Base-by-base conservation (phyloP, 2,888 invertebrate species). In the Hemithea aestivaria region DNA sequence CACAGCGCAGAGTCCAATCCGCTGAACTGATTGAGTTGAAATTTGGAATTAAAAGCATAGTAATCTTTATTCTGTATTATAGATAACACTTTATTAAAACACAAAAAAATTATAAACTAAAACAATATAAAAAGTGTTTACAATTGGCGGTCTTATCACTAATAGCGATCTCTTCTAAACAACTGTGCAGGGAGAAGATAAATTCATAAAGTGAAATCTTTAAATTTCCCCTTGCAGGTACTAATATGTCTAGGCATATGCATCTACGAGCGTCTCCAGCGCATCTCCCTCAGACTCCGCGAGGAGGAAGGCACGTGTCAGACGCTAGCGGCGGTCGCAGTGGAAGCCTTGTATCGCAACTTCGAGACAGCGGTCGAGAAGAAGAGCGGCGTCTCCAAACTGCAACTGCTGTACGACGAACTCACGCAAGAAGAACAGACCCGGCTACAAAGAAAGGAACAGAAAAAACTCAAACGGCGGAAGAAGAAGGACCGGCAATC, bases 251-350 rank as follows among this genome's bases (percentile, higher is more conserved):
- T 98, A 43, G 97, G 97, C 7, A 94, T 97, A 74, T 96, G 96
- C 75, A 92, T 97, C 62, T 96, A 96, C 71, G 96, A 97, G 70
- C 90, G 96, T 40, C 89, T 98, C 29, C 94, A 96, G 70, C 91
- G 94, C 53, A 93, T 97, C 46, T 94, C 95, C 59, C 91, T 96
- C 56, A 92, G 96, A 35, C 89, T 97, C 61, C 91, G 94, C 39
- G 96, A 96, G 71, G 96, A 97, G 69, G 97, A 97, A 73, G 94
- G 95, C 66, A 96, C 96, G n/a, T 97, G 96, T 83, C 95, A 96
- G 78, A 94, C 96, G 33, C 91, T 97, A 45, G 96, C 96, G 34
- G 96, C 95, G 27, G 94, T 95, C 4, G 94, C 93, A 0, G 92
- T 96, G 0, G 95, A 96, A 67, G 94, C 96, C 3, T 87, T 97